Conservation (phyloP, 1,140 invertebrate species). For the Apis laboriosa region DNA sequence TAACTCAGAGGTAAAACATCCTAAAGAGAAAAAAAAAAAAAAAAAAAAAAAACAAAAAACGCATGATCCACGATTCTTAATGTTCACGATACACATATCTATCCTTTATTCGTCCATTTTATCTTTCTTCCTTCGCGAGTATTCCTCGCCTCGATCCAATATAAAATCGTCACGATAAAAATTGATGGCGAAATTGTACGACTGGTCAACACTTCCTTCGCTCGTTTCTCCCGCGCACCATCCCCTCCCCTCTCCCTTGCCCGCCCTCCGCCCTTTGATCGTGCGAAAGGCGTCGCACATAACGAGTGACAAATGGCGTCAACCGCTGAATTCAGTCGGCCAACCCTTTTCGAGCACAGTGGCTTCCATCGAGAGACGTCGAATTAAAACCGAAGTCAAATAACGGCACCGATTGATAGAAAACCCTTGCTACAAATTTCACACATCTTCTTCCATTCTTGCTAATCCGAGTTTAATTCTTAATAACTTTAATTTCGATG, state of each 20-base stretch:
- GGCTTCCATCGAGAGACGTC: too few species aligned
- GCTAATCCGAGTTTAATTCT: too few species aligned
- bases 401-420: too few species aligned
- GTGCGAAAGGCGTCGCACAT: constrained; percentile 54
- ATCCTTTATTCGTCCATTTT: background rate
- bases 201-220: constrained; percentile 4
- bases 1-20: constrained; percentile 19
- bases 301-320: constrained; percentile 38
- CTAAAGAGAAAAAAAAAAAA: too few species aligned
- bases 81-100: background rate
- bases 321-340: constrained; percentile 40
- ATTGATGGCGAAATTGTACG: constrained; percentile 42
- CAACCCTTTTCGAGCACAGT: background rate
- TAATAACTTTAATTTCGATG: too few species aligned
- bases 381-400: too few species aligned
- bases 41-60: background rate
- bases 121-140: constrained; percentile 24
- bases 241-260: constrained; percentile 29
- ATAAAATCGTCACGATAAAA: constrained; percentile 41
- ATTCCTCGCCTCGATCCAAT: constrained; percentile 20
- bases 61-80: background rate
- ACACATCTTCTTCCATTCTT: too few species aligned
- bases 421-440: too few species aligned
- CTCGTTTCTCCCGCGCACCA: constrained; percentile 15
- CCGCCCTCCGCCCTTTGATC: constrained; percentile 45